These are phyloP conservation scores for Clostera curtula DNA, from an alignment of 2,888 invertebrate genomes.

Conservation along the genomic window DNA sequence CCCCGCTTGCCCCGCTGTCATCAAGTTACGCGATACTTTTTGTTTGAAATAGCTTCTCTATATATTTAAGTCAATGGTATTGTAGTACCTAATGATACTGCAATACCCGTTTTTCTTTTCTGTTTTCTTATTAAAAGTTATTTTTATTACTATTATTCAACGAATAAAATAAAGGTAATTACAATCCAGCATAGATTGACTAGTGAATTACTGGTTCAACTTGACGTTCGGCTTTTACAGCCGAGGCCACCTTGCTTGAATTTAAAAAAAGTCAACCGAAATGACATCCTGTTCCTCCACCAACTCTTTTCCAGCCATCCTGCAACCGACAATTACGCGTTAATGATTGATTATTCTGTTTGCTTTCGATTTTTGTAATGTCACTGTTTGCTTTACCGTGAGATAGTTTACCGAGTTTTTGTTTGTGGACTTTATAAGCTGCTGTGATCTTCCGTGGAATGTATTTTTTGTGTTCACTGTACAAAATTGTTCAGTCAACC, in stretches of 20 bases:
- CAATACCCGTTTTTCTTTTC: too few relatives aligned
- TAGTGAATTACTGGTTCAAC: slow-evolving; percentile 68
- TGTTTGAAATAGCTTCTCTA: too few relatives aligned
- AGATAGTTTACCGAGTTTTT: slow-evolving; percentile 20
- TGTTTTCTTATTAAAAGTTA: too few relatives aligned
- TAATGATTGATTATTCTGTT: slow-evolving; percentile 66
- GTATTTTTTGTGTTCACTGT: too few relatives aligned
- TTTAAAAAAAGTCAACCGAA: slow-evolving; percentile 36
- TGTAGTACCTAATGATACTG: too few relatives aligned
- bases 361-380: slow-evolving; percentile 52
- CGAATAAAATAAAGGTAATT: too few relatives aligned
- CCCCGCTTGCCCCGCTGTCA: too few relatives aligned
- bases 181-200: slow-evolving; percentile 48
- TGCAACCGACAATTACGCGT: slow-evolving; percentile 41
- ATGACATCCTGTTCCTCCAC: slow-evolving; percentile 57
- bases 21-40: too few relatives aligned
- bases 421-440: background rate
- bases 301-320: slow-evolving; percentile 43
- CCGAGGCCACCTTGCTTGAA: slow-evolving; percentile 47
- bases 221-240: slow-evolving; percentile 61
- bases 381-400: slow-evolving; percentile 46
- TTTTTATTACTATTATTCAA: too few relatives aligned
- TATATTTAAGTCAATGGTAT: too few relatives aligned
- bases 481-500: too few relatives aligned
- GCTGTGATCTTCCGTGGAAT: background rate